Percentiles rank a stretch among this genome's conserved stretches.
phyloP scores from a whole-genome alignment of 2,797 vertebrate genomes.

The Peromyscus eremicus region DNA sequence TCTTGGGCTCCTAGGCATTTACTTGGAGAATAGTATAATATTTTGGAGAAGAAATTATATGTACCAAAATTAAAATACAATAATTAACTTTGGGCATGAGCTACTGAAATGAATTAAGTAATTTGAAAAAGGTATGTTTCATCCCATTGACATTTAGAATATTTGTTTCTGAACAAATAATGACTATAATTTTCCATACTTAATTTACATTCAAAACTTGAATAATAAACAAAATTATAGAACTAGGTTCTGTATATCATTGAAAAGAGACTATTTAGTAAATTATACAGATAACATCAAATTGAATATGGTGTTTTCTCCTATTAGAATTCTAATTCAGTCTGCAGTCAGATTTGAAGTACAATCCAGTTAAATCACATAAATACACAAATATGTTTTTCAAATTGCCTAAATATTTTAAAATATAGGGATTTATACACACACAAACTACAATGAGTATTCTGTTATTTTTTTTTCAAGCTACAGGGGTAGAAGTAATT shows the following conservation, averaged over 20 bases:
- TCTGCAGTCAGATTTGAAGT: not conserved
- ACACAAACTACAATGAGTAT: not conserved
- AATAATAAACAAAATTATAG: not conserved
- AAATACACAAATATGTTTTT: not conserved
- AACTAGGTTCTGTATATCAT: not conserved
- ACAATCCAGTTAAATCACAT: not conserved
- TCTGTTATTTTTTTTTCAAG: not conserved
- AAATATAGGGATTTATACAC: not conserved
- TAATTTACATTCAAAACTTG: not conserved
- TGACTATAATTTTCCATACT: not conserved
- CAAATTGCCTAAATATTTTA: not conserved
- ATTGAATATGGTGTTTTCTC: not conserved
- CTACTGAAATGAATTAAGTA: not conserved
- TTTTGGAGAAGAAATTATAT: not conserved
- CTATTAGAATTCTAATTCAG: not conserved
- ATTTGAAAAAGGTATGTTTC: not conserved
- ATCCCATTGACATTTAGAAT: not conserved
- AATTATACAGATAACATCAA: not conserved
- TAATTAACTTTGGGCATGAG: not conserved
- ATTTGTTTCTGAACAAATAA: not conserved
- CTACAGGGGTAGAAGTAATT: not conserved
- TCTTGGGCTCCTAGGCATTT: not conserved
- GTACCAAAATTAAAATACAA: not conserved
- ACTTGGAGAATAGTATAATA: conserved; percentile 33
- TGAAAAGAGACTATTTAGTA: not conserved